phyloP scores from a whole-genome alignment of 2,797 vertebrate genomes.

The Lepilemur septentrionalis region DNA sequence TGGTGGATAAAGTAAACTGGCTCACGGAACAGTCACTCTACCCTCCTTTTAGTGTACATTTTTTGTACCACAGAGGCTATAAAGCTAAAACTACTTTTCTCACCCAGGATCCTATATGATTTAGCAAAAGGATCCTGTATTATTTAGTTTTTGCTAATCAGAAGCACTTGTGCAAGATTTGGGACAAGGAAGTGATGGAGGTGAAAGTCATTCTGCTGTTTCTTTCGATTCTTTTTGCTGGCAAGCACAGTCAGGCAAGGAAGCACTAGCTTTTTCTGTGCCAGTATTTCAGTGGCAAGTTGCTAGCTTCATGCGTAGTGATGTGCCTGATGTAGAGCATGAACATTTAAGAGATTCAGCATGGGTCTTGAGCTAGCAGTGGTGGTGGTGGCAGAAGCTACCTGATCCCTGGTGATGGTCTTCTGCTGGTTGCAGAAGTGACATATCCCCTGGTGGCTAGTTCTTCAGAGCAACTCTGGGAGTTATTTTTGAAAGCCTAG shows the following conservation, averaged over 20 bases:
- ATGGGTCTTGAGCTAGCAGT: background rate
- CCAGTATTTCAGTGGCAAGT: background rate
- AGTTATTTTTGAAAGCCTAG: background rate
- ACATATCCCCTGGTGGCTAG: background rate
- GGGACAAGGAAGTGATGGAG: background rate
- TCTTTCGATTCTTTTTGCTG: slow-evolving; percentile 8
- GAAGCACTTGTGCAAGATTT: background rate
- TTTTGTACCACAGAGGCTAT: background rate
- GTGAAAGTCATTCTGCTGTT: background rate
- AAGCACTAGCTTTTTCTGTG: background rate
- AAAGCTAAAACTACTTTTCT: background rate
- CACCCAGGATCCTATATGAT: background rate
- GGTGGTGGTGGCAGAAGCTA: background rate
- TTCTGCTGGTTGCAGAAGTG: background rate
- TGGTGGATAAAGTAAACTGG: background rate
- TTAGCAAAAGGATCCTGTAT: background rate
- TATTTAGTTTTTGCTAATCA: slow-evolving; percentile 18
- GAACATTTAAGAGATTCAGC: background rate
- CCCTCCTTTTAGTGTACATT: background rate
- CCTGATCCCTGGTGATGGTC: background rate
- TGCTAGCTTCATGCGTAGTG: background rate
- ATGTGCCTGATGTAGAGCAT: background rate
- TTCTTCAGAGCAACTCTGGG: background rate
- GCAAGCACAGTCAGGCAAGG: background rate
- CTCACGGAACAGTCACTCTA: background rate